A percentile compares a stretch with the other conserved stretches of the same genome.
These are phyloP conservation scores for Porites evermanni DNA, from an alignment of 92 coral and sea anemone genomes.

Conservation along the genomic window DNA sequence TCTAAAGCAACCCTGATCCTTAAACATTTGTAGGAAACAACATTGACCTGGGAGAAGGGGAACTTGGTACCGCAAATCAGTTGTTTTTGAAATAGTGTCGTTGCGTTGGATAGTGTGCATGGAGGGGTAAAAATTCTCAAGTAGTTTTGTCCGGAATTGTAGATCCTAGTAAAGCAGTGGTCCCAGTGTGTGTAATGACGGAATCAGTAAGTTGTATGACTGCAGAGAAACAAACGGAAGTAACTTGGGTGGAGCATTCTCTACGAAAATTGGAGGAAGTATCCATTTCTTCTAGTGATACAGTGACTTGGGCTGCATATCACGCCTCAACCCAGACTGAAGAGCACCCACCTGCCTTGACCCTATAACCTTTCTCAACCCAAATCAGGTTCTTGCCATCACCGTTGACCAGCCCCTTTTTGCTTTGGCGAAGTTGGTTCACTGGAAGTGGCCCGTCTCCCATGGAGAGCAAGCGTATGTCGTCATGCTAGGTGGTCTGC, in stretches of 20 bases:
- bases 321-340: slow-evolving; percentile 41
- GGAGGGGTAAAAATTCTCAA: no score
- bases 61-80: no score
- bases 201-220: slow-evolving; percentile 47
- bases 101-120: no score
- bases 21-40: no score
- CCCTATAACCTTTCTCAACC: slow-evolving; percentile 48
- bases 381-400: slow-evolving; percentile 56
- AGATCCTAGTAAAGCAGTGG: slow-evolving; percentile 52
- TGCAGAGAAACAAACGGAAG: slow-evolving; percentile 52
- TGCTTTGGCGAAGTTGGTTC: slow-evolving; percentile 70
- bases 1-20: no score
- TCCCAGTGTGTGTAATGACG: slow-evolving; percentile 45
- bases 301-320: slow-evolving; percentile 67
- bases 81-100: no score
- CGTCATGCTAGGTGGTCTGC: slow-evolving; percentile 46
- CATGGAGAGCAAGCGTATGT: slow-evolving; percentile 68
- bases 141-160: no score
- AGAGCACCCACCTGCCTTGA: slow-evolving; percentile 56
- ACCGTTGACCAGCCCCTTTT: slow-evolving; percentile 72
- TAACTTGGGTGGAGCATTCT: slow-evolving; percentile 60
- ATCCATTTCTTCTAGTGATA: slow-evolving; percentile 10
- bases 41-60: no score
- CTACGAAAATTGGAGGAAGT: slow-evolving; percentile 30
- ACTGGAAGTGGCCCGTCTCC: slow-evolving; percentile 68